Evolutionary conservation across 2,797 vertebrate genomes (phyloP).

Genomic region (Hylomyscus alleni): DNA sequence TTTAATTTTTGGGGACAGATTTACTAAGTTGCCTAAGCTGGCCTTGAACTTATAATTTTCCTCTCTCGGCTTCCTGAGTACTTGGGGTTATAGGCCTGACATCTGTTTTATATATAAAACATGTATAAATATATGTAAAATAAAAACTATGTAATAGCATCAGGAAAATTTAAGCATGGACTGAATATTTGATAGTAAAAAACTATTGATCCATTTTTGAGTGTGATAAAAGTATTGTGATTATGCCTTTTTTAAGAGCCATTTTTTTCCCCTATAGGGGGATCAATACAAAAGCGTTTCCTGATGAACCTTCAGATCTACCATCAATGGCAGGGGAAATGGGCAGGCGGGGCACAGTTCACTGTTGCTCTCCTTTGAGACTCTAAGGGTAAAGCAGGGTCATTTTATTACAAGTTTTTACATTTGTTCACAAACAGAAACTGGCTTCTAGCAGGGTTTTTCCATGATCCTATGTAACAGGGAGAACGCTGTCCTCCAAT

Average conservation of each 20-base stretch:
- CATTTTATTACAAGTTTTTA: not conserved
- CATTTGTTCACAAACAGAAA: slow-evolving; percentile 16
- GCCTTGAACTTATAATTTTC: not conserved
- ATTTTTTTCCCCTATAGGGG: slow-evolving; percentile 54
- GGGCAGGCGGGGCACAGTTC: not conserved
- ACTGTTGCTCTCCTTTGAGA: slow-evolving; percentile 23
- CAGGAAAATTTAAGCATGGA: slow-evolving; percentile 52
- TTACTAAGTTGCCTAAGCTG: not conserved
- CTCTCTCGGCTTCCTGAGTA: not conserved
- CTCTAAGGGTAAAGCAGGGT: slow-evolving; percentile 2
- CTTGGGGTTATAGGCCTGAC: not conserved
- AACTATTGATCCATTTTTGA: slow-evolving; percentile 46
- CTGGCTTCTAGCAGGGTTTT: not conserved
- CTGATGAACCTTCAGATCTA: slow-evolving; percentile 23
- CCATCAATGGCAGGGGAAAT: not conserved
- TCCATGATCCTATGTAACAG: not conserved
- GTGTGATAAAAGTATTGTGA: slow-evolving; percentile 56
- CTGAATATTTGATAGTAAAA: slow-evolving; percentile 55
- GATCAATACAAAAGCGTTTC: slow-evolving; percentile 54
- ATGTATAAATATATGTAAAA: not conserved
- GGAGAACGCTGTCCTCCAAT: not conserved
- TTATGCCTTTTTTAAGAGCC: slow-evolving; percentile 58
- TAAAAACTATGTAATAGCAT: slow-evolving; percentile 9
- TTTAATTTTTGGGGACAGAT: not conserved
- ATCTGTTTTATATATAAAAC: not conserved